phyloP scores from a whole-genome alignment of 1,140 invertebrate species.

The Chymomyza costata region DNA sequence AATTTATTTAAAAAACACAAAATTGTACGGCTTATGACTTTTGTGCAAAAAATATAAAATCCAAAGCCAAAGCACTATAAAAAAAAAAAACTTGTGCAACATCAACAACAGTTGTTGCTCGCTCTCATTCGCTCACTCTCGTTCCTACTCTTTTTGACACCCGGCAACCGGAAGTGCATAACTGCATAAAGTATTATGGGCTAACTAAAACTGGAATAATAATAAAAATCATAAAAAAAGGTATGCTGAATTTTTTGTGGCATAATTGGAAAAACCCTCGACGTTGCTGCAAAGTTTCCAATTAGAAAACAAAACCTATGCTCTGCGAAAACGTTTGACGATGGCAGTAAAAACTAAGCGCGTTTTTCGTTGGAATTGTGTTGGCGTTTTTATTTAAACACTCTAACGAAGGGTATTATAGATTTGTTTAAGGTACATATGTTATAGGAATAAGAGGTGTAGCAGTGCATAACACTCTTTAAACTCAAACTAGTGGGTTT shows the following conservation, averaged over 20 bases:
- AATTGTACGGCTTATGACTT: no score
- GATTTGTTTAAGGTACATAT: conserved; percentile 2
- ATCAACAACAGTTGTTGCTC: no score
- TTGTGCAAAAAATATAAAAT: conserved; percentile 1
- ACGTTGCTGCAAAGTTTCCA: conserved; percentile 37
- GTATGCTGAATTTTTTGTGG: conserved; percentile 23
- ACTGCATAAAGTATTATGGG: conserved; percentile 10
- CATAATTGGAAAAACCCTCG: conserved; percentile 46
- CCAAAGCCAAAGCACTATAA: no score
- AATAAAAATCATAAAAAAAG: conserved; percentile 21
- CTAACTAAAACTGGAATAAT: conserved; percentile 3
- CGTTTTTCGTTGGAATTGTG: conserved; percentile 27
- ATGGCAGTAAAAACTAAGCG: conserved; percentile 21
- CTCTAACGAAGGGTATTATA: no score
- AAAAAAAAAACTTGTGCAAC: conserved; percentile 3
- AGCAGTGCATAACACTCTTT: no score
- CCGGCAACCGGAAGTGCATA: no score
- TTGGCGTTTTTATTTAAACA: not conserved
- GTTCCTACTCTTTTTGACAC: no score
- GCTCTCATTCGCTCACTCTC: no score
- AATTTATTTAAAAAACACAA: no score
- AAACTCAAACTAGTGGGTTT: no score
- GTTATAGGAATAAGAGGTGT: conserved; percentile 25
- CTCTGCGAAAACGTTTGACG: conserved; percentile 17
- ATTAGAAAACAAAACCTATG: conserved; percentile 26